Conservation (phyloP, 1,140 invertebrate species). For the Rhagoletis zephyria region DNA sequence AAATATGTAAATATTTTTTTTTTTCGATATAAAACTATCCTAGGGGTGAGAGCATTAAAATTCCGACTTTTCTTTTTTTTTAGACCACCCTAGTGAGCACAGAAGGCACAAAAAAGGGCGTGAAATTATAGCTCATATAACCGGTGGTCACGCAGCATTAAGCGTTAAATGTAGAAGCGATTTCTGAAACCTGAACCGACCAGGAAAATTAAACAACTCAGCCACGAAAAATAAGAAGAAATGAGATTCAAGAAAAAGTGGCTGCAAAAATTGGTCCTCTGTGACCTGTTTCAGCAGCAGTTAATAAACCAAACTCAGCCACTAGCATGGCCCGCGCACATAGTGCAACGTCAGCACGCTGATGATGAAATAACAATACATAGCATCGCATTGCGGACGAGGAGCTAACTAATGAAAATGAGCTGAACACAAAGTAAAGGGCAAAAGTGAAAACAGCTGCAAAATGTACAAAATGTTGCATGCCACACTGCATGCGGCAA, state of each 20-base stretch:
- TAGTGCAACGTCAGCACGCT: background rate
- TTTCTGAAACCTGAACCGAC: background rate
- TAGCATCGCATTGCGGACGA: too few relatives aligned
- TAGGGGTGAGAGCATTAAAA: too few relatives aligned
- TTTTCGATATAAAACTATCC: too few relatives aligned
- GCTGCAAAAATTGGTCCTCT: background rate
- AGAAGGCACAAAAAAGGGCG: too few relatives aligned
- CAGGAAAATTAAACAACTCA: background rate
- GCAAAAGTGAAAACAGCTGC: background rate
- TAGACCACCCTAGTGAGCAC: too few relatives aligned
- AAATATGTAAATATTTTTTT: too few relatives aligned
- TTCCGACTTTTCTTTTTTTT: too few relatives aligned
- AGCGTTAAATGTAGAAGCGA: too few relatives aligned
- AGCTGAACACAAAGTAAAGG: background rate
- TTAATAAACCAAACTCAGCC: background rate
- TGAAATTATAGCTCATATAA: too few relatives aligned
- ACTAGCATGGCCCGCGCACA: background rate
- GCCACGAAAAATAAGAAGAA: background rate
- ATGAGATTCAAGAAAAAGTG: background rate
- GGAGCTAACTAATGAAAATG: slow-evolving; percentile 38
- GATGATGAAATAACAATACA: background rate
- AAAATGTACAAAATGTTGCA: slow-evolving; percentile 33
- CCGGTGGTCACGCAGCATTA: too few relatives aligned
- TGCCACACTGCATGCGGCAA: slow-evolving; percentile 4
- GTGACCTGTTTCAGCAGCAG: slow-evolving; percentile 30